Evolutionary conservation across 2,888 invertebrate genomes (phyloP).

Genomic region (Tethea ocularis): DNA sequence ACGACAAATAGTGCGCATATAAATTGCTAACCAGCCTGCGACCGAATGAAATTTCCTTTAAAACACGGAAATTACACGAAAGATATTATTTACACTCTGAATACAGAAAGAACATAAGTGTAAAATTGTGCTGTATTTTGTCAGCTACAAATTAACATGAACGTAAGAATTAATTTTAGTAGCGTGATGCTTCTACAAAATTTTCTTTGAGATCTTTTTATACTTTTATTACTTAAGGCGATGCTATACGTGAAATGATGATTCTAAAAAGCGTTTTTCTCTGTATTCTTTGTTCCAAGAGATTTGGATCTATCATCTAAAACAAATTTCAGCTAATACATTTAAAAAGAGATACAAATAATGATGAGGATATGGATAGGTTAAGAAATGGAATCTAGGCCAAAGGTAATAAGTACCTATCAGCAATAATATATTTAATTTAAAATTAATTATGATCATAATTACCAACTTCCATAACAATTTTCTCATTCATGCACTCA

Average conservation of each 20-base stretch:
- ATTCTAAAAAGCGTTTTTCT: too few relatives aligned
- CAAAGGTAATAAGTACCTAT: too few relatives aligned
- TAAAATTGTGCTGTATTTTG: constrained; percentile 8
- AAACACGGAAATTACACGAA: constrained; percentile 16
- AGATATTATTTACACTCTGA: constrained; percentile 12
- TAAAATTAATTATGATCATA: background rate
- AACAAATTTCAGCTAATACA: too few relatives aligned
- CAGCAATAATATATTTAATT: too few relatives aligned
- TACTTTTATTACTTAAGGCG: background rate
- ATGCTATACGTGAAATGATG: background rate
- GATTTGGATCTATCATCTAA: too few relatives aligned
- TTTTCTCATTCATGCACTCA: background rate
- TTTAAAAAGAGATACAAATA: too few relatives aligned
- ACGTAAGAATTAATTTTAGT: background rate
- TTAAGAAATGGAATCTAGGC: too few relatives aligned
- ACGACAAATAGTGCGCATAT: constrained; percentile 21
- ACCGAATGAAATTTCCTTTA: constrained; percentile 8
- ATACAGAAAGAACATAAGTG: constrained; percentile 10
- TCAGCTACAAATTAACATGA: background rate
- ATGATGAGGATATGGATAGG: background rate
- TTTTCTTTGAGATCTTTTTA: background rate
- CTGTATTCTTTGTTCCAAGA: too few relatives aligned
- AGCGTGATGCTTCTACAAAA: background rate
- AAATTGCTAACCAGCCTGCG: constrained; percentile 17
- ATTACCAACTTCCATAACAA: background rate